phyloP scores from a whole-genome alignment of 2,888 invertebrate species.

The Gari tellinella region DNA sequence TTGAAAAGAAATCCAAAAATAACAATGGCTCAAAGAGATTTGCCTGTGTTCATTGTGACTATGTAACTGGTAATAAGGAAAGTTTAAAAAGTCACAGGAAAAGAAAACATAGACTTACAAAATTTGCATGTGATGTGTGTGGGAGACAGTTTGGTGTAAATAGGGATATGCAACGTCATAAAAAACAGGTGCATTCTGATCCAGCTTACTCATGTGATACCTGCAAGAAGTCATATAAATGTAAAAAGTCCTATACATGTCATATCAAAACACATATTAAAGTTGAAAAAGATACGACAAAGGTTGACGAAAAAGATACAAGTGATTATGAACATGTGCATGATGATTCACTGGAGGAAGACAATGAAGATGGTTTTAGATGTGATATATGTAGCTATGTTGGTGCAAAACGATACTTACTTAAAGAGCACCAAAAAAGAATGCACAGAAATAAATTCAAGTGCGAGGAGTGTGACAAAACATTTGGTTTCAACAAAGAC shows the following conservation, averaged over 20 bases:
- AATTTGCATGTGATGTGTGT: conserved; percentile 71
- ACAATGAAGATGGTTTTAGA: conserved; percentile 25
- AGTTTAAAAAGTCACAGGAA: conserved; percentile 68
- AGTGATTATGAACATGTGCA: too few species aligned
- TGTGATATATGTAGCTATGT: conserved; percentile 68
- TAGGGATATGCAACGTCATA: conserved; percentile 73
- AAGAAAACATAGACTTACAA: conserved; percentile 63
- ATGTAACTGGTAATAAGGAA: conserved; percentile 55
- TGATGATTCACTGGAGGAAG: conserved; percentile 10
- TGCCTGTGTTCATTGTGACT: conserved; percentile 67
- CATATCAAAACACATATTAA: conserved; percentile 67
- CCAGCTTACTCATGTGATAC: conserved; percentile 70
- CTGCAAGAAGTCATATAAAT: conserved; percentile 75
- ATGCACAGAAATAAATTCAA: conserved; percentile 66
- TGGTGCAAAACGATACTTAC: conserved; percentile 56
- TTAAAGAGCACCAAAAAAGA: conserved; percentile 68
- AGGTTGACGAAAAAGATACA: too few species aligned
- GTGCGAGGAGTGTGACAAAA: conserved; percentile 70
- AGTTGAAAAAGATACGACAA: too few species aligned
- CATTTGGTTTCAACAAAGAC: conserved; percentile 73
- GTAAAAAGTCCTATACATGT: conserved; percentile 60
- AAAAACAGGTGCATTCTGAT: conserved; percentile 60
- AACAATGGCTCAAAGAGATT: conserved; percentile 11
- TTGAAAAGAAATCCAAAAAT: too few species aligned
- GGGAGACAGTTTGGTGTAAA: conserved; percentile 70